A percentile compares a stretch with the other conserved stretches of the same genome.
Evolutionary conservation across 2,113 vertebrate genomes (phyloP).

Genomic region (Vulpes lagopus): DNA sequence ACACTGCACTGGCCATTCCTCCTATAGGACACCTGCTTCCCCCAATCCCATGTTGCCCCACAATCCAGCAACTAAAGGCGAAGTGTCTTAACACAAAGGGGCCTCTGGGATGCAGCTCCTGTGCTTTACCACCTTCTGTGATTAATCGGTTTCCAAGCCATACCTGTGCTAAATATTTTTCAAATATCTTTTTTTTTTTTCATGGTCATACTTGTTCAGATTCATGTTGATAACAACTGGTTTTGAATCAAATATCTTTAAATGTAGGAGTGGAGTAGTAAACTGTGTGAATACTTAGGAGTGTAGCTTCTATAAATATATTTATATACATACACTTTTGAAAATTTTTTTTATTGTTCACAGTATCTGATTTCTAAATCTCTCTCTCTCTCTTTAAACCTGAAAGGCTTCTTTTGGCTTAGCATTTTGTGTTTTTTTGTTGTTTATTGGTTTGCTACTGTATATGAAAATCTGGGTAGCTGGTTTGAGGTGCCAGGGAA

Average conservation of each 20-base stretch:
- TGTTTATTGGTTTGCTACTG: not conserved
- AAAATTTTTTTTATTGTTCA: not conserved
- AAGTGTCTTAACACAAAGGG: not conserved
- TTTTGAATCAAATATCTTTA: not conserved
- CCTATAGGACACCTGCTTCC: not conserved
- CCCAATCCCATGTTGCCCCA: not conserved
- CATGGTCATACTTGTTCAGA: no score
- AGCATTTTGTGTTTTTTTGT: slow-evolving; percentile 1
- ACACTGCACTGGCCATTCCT: not conserved
- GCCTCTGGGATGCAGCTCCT: not conserved
- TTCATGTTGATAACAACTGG: no score
- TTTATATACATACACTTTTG: not conserved
- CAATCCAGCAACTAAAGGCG: not conserved
- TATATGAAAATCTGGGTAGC: not conserved
- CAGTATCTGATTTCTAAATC: slow-evolving; percentile 27
- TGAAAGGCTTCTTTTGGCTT: not conserved
- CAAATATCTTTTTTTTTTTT: not conserved
- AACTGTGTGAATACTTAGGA: not conserved
- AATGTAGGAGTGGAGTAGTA: not conserved
- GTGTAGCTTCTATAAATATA: not conserved
- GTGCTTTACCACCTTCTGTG: not conserved
- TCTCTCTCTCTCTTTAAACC: no score
- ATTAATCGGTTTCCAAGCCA: not conserved
- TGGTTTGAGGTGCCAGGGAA: not conserved
- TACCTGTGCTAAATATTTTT: not conserved